Evolutionary conservation across 2,888 invertebrate genomes (phyloP), one percentile per base, ranked within the genome.

Genomic region (Caradrina clavipalpis): DNA sequence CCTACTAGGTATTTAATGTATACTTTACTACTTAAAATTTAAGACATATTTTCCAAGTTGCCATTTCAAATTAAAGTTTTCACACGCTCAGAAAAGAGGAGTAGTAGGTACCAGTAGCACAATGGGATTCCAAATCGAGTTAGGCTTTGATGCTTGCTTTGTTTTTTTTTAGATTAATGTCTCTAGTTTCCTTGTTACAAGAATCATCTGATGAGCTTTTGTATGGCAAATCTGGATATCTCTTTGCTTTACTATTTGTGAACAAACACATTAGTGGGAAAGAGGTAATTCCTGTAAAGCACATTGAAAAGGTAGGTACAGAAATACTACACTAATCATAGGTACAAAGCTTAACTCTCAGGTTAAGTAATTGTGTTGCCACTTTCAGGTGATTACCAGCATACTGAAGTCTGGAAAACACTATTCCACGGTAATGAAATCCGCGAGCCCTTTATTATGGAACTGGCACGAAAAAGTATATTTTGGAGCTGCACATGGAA

Each of bases 401-500:
- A 97, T 98, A 69, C 85, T 98, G 19, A 91, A 94, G 76, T 97
- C 97, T 76, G 98, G 98, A 1, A 96, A 96, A 91, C 88, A 92
- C 50, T 96, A 97, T 85, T 95, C 98, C 2, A 85, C 90, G 54
- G 90, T 94, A 73, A 94, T 96, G 81, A 96, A 95, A 76, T 95
- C 95, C 57, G 93, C 96, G 53, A 96, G 96, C 77, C 98, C 98
- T 1, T 94, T 99, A 51, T 97, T 98, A 96, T 99, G 97, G 94
- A 96, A 97, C 86, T 99, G 99, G 98, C 98, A 99, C 93, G 97
- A 97, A 50, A 98, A 97, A 89, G 96, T 97, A 88, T 99, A 99
- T 89, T 94, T 98, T 60, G 99, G 99, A 21, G 99, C 98, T 53
- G 99, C 99, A 57, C 99, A 99, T 96, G 99, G 99, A 22, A 93